phyloP scores from a whole-genome alignment of 1,140 invertebrate species.

The Aradophagus sp. region DNA sequence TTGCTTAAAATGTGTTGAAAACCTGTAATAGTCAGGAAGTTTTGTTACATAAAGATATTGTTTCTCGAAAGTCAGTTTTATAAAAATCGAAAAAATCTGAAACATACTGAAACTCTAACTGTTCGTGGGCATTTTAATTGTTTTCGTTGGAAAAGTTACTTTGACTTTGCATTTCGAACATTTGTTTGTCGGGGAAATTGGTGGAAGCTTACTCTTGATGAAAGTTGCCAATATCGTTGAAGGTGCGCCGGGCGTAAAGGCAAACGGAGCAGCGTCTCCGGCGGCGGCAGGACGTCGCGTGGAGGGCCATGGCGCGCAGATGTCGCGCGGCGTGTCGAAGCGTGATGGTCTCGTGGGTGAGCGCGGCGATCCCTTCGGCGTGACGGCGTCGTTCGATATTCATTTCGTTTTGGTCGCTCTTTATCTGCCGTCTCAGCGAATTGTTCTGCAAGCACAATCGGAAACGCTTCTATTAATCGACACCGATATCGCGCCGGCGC shows the following conservation, averaged over 20 bases:
- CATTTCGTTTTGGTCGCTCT: constrained; percentile 73
- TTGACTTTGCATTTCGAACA: too few species aligned
- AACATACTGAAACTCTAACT: too few species aligned
- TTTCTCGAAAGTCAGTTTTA: too few species aligned
- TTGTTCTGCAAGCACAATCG: constrained; percentile 72
- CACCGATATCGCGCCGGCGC: constrained; percentile 10
- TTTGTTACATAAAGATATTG: too few species aligned
- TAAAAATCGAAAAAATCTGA: too few species aligned
- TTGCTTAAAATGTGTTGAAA: too few species aligned
- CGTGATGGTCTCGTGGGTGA: constrained; percentile 66
- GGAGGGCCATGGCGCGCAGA: constrained; percentile 67
- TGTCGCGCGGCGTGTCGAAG: constrained; percentile 69
- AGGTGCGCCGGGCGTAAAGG: constrained; percentile 77
- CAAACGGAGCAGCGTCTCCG: constrained; percentile 79
- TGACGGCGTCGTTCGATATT: constrained; percentile 66
- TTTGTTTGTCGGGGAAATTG: too few species aligned
- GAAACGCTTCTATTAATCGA: constrained; percentile 23
- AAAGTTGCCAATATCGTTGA: constrained; percentile 75
- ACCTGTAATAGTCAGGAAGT: too few species aligned
- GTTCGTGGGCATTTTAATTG: too few species aligned
- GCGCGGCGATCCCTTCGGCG: constrained; percentile 68
- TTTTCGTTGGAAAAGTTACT: too few species aligned
- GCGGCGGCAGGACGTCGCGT: constrained; percentile 70
- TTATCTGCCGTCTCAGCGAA: constrained; percentile 74
- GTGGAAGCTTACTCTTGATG: constrained; percentile 75